A percentile compares a stretch with the other conserved stretches of the same genome.
Evolutionary conservation across 2,113 vertebrate genomes (phyloP).

Genomic region (Abramis brama): DNA sequence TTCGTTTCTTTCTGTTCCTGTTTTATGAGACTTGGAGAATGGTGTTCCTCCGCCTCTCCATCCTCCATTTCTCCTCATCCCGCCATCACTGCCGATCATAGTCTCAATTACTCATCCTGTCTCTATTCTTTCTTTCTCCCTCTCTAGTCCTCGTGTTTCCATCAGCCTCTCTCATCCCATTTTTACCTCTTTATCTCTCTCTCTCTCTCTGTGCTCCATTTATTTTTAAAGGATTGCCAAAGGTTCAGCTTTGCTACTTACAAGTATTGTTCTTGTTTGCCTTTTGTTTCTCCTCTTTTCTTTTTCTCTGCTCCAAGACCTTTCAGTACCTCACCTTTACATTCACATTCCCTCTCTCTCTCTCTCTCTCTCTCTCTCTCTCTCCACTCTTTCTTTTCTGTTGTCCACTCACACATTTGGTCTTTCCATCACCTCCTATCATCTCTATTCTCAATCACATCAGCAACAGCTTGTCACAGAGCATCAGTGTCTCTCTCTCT

Average conservation of each 20-base stretch:
- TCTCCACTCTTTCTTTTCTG: slow-evolving; percentile 29
- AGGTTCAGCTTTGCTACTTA: not conserved
- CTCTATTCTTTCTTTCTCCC: slow-evolving; percentile 24
- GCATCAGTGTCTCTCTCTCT: slow-evolving; percentile 63
- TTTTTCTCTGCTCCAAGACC: not conserved
- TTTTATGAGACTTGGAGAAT: slow-evolving; percentile 59
- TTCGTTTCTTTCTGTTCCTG: slow-evolving; percentile 36
- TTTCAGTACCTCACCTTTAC: not conserved
- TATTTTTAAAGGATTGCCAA: not conserved
- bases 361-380: not conserved
- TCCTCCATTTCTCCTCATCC: slow-evolving; percentile 64
- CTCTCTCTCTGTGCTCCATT: not conserved
- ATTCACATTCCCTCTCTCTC: not conserved
- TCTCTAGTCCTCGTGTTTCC: slow-evolving; percentile 9
- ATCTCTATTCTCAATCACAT: slow-evolving; percentile 69
- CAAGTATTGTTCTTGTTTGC: not conserved
- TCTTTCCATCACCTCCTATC: slow-evolving; percentile 59
- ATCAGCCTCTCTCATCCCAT: not conserved
- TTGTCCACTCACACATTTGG: slow-evolving; percentile 44
- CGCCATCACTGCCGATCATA: slow-evolving; percentile 76
- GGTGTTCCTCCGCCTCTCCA: slow-evolving; percentile 59
- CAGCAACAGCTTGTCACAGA: slow-evolving; percentile 77
- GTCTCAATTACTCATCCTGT: slow-evolving; percentile 75
- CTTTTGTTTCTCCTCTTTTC: not conserved
- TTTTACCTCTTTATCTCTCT: not conserved